phyloP scores from a whole-genome alignment of 1,140 invertebrate species.

The Drosophila teissieri region DNA sequence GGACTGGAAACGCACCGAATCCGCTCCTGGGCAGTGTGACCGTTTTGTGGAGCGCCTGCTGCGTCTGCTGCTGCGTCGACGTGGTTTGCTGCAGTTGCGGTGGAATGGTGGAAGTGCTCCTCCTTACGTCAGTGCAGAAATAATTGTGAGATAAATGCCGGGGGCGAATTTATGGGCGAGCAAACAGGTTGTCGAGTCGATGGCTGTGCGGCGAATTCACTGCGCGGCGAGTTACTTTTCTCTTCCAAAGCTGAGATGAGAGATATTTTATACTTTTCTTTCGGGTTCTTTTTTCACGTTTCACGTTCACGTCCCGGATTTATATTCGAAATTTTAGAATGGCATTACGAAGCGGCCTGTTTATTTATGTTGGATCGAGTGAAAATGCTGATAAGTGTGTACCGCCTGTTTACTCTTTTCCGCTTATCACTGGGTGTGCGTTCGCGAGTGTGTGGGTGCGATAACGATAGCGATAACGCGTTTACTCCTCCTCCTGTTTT shows the following conservation, averaged over 20 bases:
- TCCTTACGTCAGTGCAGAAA: conserved; percentile 63
- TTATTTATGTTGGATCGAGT: conserved; percentile 47
- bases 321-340: conserved; percentile 54
- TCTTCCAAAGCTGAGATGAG: conserved; percentile 41
- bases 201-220: conserved; percentile 53
- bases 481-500: conserved; percentile 25
- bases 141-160: conserved; percentile 53
- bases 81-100: conserved; percentile 69
- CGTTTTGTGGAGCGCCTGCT: conserved; percentile 8
- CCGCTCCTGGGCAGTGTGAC: conserved; percentile 34
- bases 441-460: conserved; percentile 27
- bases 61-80: conserved; percentile 56
- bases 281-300: conserved; percentile 4
- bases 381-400: conserved; percentile 36
- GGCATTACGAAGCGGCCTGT: conserved; percentile 56
- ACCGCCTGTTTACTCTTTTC: conserved; percentile 34
- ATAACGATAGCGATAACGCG: conserved; percentile 56
- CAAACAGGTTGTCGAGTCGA: conserved; percentile 76
- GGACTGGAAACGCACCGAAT: background rate
- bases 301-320: conserved; percentile 21
- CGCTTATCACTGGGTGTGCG: conserved; percentile 59
- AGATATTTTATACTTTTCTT: conserved; percentile 22
- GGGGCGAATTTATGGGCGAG: conserved; percentile 59
- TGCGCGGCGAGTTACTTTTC: conserved; percentile 22
- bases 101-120: conserved; percentile 75